Evolutionary conservation across 1,140 invertebrate genomes (phyloP).

Genomic region (Lutraria rhynchaena): DNA sequence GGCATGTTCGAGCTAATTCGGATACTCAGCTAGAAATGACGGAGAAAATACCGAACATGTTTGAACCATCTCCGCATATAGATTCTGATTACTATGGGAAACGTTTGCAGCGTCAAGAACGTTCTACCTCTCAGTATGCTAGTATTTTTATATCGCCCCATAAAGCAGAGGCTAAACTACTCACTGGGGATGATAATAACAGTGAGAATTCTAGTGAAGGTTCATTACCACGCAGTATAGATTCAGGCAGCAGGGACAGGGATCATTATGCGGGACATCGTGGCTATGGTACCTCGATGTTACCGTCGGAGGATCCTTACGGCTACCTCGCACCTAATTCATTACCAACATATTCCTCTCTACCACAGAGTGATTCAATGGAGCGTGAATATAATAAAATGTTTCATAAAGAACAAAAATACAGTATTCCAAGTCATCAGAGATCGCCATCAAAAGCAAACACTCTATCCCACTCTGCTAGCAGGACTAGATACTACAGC

Average conservation of each 20-base stretch:
- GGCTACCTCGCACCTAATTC: constrained; percentile 55
- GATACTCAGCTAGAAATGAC: constrained; percentile 86
- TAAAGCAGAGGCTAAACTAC: constrained; percentile 76
- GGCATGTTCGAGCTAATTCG: constrained; percentile 71
- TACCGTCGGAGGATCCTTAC: constrained; percentile 34
- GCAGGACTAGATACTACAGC: constrained; percentile 52
- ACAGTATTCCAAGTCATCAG: constrained; percentile 19
- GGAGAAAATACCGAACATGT: constrained; percentile 89
- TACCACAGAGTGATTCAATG: constrained; percentile 49
- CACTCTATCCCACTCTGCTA: constrained; percentile 37
- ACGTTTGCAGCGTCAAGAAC: constrained; percentile 56
- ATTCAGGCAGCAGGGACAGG: constrained; percentile 65
- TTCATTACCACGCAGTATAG: constrained; percentile 75
- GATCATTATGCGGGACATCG: constrained; percentile 69
- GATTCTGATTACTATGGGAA: constrained; percentile 65
- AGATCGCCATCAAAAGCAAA: constrained; percentile 55
- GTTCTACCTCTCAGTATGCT: constrained; percentile 74
- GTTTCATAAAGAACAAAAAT: constrained; percentile 38
- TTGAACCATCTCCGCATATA: constrained; percentile 66
- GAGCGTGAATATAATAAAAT: constrained; percentile 43
- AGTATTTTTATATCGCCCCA: constrained; percentile 79
- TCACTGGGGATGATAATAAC: constrained; percentile 74
- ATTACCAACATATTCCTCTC: constrained; percentile 31
- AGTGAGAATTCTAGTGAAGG: constrained; percentile 78
- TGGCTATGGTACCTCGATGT: constrained; percentile 56